Conservation (phyloP, 1,140 invertebrate genomes). For the Zophobas atratus region DNA sequence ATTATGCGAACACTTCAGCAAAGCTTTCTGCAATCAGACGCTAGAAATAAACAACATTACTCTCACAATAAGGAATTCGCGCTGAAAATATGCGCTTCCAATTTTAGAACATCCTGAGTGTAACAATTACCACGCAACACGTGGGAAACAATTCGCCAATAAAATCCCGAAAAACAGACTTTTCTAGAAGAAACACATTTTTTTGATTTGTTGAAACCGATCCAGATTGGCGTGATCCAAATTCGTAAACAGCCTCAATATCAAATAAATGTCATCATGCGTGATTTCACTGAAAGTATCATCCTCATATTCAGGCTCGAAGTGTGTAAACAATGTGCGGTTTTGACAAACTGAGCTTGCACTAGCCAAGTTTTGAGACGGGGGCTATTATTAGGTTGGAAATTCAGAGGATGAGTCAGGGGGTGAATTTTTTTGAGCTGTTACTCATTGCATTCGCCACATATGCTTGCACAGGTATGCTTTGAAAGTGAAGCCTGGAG, state of each 20-base stretch:
- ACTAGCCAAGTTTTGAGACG: conserved; percentile 18
- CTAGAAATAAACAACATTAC: conserved; percentile 28
- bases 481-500: neutral
- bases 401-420: conserved; percentile 27
- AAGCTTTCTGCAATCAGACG: neutral
- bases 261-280: conserved; percentile 14
- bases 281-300: conserved; percentile 38
- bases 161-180: neutral
- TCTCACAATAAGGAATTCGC: conserved; percentile 12
- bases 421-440: conserved; percentile 22
- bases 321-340: conserved; percentile 23
- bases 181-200: neutral
- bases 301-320: conserved; percentile 16
- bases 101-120: conserved; percentile 33
- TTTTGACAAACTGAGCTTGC: conserved; percentile 16
- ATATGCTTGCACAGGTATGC: neutral
- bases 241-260: conserved; percentile 30
- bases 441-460: neutral
- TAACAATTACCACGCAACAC: neutral
- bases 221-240: conserved; percentile 3
- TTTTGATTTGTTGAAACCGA: conserved; percentile 1
- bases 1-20: neutral
- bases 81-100: conserved; percentile 22
- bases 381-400: conserved; percentile 16
- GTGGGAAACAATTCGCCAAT: conserved; percentile 1